These are phyloP conservation scores for Pangasius krempfi DNA, from an alignment of 2,797 vertebrate genomes.

Conservation along the genomic window DNA sequence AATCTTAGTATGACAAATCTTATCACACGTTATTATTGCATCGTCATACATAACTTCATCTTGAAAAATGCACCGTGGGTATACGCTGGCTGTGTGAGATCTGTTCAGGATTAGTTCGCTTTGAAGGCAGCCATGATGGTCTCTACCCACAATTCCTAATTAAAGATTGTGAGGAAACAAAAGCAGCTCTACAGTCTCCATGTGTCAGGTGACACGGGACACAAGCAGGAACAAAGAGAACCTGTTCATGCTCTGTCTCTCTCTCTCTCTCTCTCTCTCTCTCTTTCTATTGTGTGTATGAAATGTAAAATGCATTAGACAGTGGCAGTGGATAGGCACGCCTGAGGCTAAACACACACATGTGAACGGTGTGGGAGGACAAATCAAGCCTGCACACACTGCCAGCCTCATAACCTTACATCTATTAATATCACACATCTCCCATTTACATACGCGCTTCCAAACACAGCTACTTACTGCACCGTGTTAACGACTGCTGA, in stretches of 20 bases:
- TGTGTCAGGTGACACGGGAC: constrained; percentile 65
- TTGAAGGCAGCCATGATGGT: constrained; percentile 50
- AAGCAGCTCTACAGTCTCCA: constrained; percentile 63
- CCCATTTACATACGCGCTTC: constrained; percentile 40
- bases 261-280: constrained; percentile 1
- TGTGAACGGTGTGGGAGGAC: constrained; percentile 76
- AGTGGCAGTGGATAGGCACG: constrained; percentile 77
- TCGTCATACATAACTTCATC: neutral
- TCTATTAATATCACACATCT: constrained; percentile 72
- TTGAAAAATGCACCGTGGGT: neutral
- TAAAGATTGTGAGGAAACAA: constrained; percentile 69
- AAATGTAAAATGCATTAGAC: constrained; percentile 79
- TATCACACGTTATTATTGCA: neutral
- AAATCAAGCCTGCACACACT: constrained; percentile 42
- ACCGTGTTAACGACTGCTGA: constrained; percentile 56
- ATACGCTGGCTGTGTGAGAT: constrained; percentile 21
- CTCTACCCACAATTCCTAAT: constrained; percentile 69
- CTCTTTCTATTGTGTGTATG: constrained; percentile 62
- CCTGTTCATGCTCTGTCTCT: constrained; percentile 37
- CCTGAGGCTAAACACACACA: constrained; percentile 72
- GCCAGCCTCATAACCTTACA: constrained; percentile 69
- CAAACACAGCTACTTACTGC: constrained; percentile 64
- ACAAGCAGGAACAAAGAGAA: constrained; percentile 64
- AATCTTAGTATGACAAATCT: neutral
- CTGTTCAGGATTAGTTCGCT: constrained; percentile 53